These are phyloP conservation scores for Chironomus riparius DNA, from an alignment of 2,888 invertebrate species.

Conservation along the genomic window DNA sequence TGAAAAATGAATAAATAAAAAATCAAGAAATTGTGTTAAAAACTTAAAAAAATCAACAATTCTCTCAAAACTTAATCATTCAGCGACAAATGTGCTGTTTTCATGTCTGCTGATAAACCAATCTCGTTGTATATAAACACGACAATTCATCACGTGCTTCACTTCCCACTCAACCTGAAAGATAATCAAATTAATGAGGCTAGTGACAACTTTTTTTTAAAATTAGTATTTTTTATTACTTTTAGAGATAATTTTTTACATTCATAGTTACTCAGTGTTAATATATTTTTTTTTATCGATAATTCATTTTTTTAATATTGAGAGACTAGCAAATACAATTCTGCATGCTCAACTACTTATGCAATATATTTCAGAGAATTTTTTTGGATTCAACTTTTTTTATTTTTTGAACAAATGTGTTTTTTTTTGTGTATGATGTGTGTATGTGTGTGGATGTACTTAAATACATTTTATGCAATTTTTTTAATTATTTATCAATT, in stretches of 20 bases:
- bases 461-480: too few relatives aligned
- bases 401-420: background rate
- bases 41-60: too few relatives aligned
- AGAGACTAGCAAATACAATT: slow-evolving; percentile 10
- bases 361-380: background rate
- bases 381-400: background rate
- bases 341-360: background rate
- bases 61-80: too few relatives aligned
- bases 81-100: too few relatives aligned
- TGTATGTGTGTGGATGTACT: too few relatives aligned
- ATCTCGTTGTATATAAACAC: too few relatives aligned
- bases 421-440: too few relatives aligned
- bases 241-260: slow-evolving; percentile 11
- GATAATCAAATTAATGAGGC: background rate
- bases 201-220: background rate
- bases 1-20: too few relatives aligned
- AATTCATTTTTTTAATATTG: slow-evolving; percentile 7
- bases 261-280: slow-evolving; percentile 14
- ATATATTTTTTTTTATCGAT: background rate
- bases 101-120: too few relatives aligned
- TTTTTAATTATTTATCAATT: too few relatives aligned
- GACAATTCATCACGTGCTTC: too few relatives aligned
- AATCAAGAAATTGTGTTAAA: too few relatives aligned
- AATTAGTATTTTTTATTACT: slow-evolving; percentile 11
- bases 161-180: background rate